Percentiles rank a stretch among this genome's conserved stretches.
Conservation (phyloP, 2,113 vertebrate genomes). For the Alethe diademata region DNA sequence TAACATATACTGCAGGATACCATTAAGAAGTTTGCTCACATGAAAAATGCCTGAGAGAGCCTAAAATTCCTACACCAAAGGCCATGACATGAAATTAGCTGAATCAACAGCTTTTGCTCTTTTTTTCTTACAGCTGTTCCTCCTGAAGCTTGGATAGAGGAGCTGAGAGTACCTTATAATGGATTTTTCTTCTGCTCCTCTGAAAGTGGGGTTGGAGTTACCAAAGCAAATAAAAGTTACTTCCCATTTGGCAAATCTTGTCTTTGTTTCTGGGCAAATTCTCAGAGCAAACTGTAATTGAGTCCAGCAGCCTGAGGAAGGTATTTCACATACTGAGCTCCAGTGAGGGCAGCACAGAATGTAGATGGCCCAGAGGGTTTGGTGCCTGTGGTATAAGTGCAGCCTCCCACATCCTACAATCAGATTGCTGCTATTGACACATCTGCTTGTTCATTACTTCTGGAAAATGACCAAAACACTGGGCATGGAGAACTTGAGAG, state of each 20-base stretch:
- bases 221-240: neutral
- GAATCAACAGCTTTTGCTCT: neutral
- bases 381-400: neutral
- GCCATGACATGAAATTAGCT: neutral
- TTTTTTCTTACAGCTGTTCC: neutral
- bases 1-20: neutral
- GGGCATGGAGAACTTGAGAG: neutral
- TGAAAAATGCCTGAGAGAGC: neutral
- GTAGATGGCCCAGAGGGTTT: neutral
- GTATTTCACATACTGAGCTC: neutral
- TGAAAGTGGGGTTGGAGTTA: neutral
- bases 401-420: neutral
- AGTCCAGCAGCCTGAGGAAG: neutral
- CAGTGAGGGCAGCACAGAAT: neutral
- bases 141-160: neutral
- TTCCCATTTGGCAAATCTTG: neutral
- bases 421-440: neutral
- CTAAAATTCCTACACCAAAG: neutral
- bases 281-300: neutral
- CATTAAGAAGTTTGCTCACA: neutral
- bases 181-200: neutral
- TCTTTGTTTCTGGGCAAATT: neutral
- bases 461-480: neutral
- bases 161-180: neutral
- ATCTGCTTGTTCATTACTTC: neutral